phyloP scores from a whole-genome alignment of 2,113 vertebrate species.

The Willisornis vidua region DNA sequence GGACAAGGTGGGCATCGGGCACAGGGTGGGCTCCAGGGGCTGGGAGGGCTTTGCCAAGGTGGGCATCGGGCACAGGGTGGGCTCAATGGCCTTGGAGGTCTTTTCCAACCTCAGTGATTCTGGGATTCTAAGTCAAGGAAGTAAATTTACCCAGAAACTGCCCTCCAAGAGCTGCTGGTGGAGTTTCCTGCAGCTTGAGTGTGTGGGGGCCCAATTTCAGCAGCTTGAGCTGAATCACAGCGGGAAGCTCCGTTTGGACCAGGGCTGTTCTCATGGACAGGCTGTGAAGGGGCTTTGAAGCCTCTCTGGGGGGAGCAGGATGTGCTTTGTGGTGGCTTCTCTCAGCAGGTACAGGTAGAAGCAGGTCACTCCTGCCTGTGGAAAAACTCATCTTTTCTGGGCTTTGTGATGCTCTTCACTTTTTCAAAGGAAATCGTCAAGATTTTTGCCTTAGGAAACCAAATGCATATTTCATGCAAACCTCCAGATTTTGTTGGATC shows the following conservation, averaged over 20 bases:
- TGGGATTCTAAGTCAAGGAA: neutral
- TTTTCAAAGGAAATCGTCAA: neutral
- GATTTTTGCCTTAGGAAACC: conserved; percentile 31
- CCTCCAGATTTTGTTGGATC: neutral
- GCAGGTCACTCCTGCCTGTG: neutral
- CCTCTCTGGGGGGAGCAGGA: accelerated
- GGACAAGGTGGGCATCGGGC: neutral
- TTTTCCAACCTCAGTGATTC: neutral
- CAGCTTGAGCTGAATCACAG: neutral
- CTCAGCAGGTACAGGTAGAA: neutral
- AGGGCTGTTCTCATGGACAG: neutral
- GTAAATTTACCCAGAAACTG: neutral
- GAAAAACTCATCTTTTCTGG: neutral
- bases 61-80: neutral
- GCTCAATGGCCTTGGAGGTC: neutral
- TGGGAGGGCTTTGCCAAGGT: neutral
- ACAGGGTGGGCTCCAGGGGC: neutral
- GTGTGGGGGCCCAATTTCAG: neutral
- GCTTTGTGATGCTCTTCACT: neutral
- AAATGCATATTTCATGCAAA: conserved; percentile 6
- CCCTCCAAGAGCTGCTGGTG: neutral
- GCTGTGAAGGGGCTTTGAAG: neutral
- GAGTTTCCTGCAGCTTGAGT: neutral
- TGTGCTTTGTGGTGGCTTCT: neutral
- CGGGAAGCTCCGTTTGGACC: neutral